Base-by-base conservation (phyloP, 2,113 vertebrate genomes). In the Tylochromis polylepis region DNA sequence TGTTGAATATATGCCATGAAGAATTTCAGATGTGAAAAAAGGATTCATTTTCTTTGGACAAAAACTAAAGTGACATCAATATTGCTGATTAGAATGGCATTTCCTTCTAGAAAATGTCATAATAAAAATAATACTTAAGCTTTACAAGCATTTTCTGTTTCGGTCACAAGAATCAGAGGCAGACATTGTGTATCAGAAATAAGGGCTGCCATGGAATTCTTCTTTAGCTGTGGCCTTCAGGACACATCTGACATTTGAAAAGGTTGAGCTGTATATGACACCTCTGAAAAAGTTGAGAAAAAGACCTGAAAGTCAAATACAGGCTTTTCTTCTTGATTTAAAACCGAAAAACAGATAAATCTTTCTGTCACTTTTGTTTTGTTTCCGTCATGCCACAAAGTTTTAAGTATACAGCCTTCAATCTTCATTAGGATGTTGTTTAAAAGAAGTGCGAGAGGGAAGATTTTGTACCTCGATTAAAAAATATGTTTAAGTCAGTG, bases 211-310 rank as follows among this genome's bases (percentile, higher is more conserved):
- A 41, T 43, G 31, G 55, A 87, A 62, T 86, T 82, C 36, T 49
- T 56, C 83, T 85, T 90, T 82, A 2, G 84, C 83, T 10, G 57
- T 55, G 83, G 87, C 90, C 92, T 89, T 84, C 90, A 92, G 93
- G 87, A 83, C 31, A 81, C 41, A 84, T 10, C 79, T 91, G 88
- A 90, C 88, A 92, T 94, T 94, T 94, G 58, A 85, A 94, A 94
- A 93, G 92, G 85, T 88, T 91, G 91, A 94, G 80, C 57, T 72
- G 58, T 49, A 75, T 36, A 67, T 83, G 88, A 91, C 87, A 86
- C 79, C 41, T 82, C 27, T 24, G 34, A 89, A 59, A 88, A 78
- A 88, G 86, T 92, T 65, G 53, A 89, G 81, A 81, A 58, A 85
- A 83, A 83, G 53, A 88, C 80, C 55, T 34, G 9, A 75, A 83